Conservation (phyloP, 1,140 invertebrate species). For the Caenorhabditis inopinata region DNA sequence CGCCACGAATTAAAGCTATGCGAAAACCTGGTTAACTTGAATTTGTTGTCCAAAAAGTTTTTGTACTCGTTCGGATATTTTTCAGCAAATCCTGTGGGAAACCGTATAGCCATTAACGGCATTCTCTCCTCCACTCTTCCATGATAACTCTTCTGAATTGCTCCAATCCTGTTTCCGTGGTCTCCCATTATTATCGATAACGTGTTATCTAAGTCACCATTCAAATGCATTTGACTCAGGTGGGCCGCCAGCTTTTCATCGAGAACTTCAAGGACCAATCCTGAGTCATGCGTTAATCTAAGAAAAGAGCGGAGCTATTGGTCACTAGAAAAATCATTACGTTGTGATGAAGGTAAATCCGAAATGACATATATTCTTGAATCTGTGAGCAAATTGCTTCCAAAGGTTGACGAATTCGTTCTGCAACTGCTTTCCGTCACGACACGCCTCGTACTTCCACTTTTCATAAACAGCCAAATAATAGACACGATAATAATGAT, state of each 20-base stretch:
- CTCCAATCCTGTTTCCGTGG: constrained; percentile 66
- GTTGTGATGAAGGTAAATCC: constrained; percentile 62
- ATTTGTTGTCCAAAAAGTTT: constrained; percentile 40
- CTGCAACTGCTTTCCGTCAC: constrained; percentile 36
- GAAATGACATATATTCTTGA: constrained; percentile 57
- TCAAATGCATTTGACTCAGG: constrained; percentile 6
- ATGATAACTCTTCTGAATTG: constrained; percentile 53
- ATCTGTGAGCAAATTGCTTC: constrained; percentile 52
- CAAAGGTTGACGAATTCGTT: constrained; percentile 52
- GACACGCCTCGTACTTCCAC: constrained; percentile 32
- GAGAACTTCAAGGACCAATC: background rate
- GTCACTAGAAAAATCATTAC: background rate
- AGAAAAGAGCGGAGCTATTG: background rate
- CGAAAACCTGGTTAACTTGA: constrained; percentile 47
- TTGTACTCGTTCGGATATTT: constrained; percentile 48
- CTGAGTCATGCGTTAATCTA: constrained; percentile 54
- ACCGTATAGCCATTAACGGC: constrained; percentile 59
- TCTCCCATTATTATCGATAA: constrained; percentile 68
- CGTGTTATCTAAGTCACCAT: constrained; percentile 66
- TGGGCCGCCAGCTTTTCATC: constrained; percentile 7
- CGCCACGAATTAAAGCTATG: background rate
- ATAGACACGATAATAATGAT: constrained; percentile 57
- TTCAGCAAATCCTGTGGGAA: constrained; percentile 51
- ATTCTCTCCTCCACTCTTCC: constrained; percentile 65
- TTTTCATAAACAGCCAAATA: constrained; percentile 42